Percentiles rank a stretch among this genome's conserved stretches.
phyloP scores from a whole-genome alignment of 2,888 invertebrate genomes.

The Eretmocerus hayati region DNA sequence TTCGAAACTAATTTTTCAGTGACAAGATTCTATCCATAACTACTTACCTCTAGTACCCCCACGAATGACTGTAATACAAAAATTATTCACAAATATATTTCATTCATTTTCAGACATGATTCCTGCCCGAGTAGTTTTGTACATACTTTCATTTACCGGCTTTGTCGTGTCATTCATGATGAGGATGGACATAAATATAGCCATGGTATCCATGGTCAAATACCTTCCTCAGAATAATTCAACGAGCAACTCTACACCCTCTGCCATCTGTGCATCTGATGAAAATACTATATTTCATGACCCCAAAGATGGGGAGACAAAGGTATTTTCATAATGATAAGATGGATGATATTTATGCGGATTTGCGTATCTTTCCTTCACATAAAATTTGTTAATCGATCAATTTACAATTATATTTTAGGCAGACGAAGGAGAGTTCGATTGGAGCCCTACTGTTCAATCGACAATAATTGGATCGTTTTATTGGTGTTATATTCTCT shows the following conservation, averaged over 20 bases:
- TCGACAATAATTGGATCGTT: conserved; percentile 62
- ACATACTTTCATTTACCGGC: conserved; percentile 65
- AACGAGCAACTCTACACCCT: conserved; percentile 22
- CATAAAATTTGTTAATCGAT: neutral
- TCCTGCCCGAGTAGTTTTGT: conserved; percentile 63
- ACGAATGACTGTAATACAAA: neutral
- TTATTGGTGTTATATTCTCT: conserved; percentile 68
- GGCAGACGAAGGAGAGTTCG: conserved; percentile 52
- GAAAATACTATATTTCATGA: no score
- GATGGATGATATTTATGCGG: no score
- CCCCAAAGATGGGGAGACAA: no score
- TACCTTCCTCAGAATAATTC: conserved; percentile 12
- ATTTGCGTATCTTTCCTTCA: no score
- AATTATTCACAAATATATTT: neutral
- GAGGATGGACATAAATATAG: conserved; percentile 67
- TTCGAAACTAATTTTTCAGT: no score
- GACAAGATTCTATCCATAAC: conserved; percentile 22
- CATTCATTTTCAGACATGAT: conserved; percentile 45
- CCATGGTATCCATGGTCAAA: conserved; percentile 62
- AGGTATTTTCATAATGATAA: no score
- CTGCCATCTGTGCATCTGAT: no score
- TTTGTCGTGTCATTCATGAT: conserved; percentile 71
- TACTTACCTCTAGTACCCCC: neutral
- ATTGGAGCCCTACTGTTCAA: conserved; percentile 60
- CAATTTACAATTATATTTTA: neutral